phyloP scores from a whole-genome alignment of 30 jellyfish, hydroid and myxozoan genomes.

The Nemopilema nomurai region DNA sequence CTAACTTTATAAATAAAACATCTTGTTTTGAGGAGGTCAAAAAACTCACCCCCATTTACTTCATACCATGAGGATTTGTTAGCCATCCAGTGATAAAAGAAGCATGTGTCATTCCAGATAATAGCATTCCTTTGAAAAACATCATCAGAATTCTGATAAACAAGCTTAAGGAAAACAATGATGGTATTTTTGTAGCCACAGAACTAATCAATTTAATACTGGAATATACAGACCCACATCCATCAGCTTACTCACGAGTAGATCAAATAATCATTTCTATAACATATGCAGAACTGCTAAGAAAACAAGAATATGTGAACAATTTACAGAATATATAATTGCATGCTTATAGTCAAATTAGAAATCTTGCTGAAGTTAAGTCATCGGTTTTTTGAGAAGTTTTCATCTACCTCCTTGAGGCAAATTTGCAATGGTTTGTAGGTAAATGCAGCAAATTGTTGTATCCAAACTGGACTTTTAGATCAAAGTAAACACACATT shows the following conservation, averaged over 20 bases:
- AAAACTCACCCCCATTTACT: conserved; percentile 2
- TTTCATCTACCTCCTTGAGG: too few relatives aligned
- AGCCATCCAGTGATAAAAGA: background rate
- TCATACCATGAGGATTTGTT: conserved; percentile 40
- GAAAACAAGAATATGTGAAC: conserved; percentile 17
- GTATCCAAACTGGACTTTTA: background rate
- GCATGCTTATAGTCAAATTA: background rate
- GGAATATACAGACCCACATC: background rate
- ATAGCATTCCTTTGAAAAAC: background rate
- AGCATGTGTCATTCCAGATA: background rate
- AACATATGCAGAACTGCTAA: conserved; percentile 6
- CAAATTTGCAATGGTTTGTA: too few relatives aligned
- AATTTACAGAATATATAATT: background rate
- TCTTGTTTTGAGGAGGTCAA: background rate
- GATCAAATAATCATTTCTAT: background rate
- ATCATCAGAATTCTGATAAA: background rate
- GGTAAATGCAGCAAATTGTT: background rate
- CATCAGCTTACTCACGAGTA: background rate
- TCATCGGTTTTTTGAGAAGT: too few relatives aligned
- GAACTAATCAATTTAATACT: background rate
- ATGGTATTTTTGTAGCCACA: background rate
- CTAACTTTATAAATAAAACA: background rate
- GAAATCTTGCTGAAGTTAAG: too few relatives aligned
- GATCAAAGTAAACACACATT: background rate
- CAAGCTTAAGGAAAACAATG: background rate